Evolutionary conservation across 1,140 invertebrate genomes (phyloP).

Genomic region (Bombus fervidus): DNA sequence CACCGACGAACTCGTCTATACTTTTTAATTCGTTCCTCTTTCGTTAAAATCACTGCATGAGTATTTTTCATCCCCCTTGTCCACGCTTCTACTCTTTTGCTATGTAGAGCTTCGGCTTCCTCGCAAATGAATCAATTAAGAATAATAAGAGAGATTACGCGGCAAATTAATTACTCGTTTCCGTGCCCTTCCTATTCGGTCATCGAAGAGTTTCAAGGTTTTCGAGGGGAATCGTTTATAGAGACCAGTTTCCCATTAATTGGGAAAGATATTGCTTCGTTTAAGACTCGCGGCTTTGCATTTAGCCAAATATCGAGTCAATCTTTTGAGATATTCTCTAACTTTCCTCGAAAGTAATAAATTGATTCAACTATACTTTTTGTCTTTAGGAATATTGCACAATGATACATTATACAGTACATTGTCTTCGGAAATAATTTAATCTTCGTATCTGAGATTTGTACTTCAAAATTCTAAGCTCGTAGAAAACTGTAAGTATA

Average conservation of each 20-base stretch:
- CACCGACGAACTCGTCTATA: background rate
- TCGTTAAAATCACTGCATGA: background rate
- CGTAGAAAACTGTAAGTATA: too few relatives aligned
- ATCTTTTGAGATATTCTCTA: too few relatives aligned
- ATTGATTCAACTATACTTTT: background rate
- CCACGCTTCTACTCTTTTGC: background rate
- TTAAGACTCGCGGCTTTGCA: too few relatives aligned
- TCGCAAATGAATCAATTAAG: constrained; percentile 9
- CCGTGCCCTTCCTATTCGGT: background rate
- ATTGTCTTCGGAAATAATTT: background rate
- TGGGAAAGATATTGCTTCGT: background rate
- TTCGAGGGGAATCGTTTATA: background rate
- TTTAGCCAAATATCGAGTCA: too few relatives aligned
- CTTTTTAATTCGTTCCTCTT: constrained; percentile 5
- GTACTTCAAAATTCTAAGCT: background rate
- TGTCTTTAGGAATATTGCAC: background rate
- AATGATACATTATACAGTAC: too few relatives aligned
- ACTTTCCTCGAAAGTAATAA: too few relatives aligned
- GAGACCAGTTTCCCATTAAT: background rate
- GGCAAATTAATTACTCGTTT: constrained; percentile 32
- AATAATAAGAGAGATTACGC: constrained; percentile 23
- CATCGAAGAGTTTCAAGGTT: background rate
- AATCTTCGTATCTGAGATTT: background rate
- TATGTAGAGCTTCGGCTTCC: background rate
- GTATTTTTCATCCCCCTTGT: background rate